Evolutionary conservation across 1,140 invertebrate genomes (phyloP).

Genomic region (Platyura marginata): DNA sequence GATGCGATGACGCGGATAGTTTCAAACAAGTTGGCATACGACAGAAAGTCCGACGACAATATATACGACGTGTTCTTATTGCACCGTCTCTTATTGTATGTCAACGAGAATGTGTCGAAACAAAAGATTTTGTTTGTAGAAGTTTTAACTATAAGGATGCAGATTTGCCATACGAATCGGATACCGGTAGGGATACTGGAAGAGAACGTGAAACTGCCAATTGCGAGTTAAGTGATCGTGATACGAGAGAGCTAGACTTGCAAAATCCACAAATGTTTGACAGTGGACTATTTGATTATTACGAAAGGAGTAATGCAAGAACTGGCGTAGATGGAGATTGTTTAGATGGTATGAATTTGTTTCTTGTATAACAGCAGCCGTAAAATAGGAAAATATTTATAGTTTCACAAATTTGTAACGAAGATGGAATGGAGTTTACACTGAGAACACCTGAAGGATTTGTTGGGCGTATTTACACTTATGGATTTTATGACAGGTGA

Average conservation of each 20-base stretch:
- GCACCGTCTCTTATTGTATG: conserved; percentile 55
- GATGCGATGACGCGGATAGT: conserved; percentile 59
- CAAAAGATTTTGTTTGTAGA: conserved; percentile 66
- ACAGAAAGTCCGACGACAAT: conserved; percentile 57
- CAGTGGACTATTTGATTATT: conserved; percentile 70
- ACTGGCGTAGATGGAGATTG: conserved; percentile 52
- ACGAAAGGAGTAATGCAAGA: conserved; percentile 54
- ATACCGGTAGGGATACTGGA: conserved; percentile 18
- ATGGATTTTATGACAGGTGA: conserved; percentile 64
- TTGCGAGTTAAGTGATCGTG: conserved; percentile 74
- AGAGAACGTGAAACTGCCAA: conserved; percentile 56
- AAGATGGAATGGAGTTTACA: conserved; percentile 87
- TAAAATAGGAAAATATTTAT: conserved; percentile 8
- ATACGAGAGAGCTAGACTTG: conserved; percentile 64
- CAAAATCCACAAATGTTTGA: conserved; percentile 73
- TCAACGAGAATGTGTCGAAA: conserved; percentile 63
- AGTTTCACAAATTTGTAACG: conserved; percentile 82
- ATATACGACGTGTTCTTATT: conserved; percentile 51
- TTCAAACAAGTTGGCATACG: conserved; percentile 60
- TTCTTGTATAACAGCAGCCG: conserved; percentile 2
- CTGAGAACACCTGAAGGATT: conserved; percentile 74
- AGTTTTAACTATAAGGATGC: conserved; percentile 65
- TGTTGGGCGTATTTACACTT: conserved; percentile 75
- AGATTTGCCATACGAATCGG: not conserved
- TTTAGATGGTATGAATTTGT: conserved; percentile 46